phyloP scores from a whole-genome alignment of 2,113 vertebrate species.

The Orycteropus afer region DNA sequence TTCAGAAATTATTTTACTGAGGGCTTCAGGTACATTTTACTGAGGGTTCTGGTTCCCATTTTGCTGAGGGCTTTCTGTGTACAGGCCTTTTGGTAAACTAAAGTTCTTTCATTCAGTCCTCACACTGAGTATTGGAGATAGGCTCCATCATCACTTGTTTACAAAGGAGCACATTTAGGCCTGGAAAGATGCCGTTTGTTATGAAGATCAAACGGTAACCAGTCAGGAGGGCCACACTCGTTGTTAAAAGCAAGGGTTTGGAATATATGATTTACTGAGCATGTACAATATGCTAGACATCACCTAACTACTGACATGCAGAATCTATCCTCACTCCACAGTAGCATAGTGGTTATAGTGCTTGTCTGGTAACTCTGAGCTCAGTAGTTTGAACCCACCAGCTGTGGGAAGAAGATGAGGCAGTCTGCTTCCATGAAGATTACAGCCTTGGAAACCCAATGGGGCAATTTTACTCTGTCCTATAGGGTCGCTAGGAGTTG shows the following conservation, averaged over 20 bases:
- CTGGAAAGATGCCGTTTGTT: not conserved
- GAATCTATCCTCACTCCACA: fast-evolving
- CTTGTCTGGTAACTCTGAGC: not conserved
- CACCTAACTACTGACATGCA: not conserved
- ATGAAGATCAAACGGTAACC: not conserved
- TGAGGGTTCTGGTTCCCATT: not conserved
- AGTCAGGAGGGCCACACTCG: fast-evolving
- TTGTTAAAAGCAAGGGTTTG: not conserved
- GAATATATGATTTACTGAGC: not conserved
- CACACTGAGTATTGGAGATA: not conserved
- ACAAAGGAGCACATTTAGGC: not conserved
- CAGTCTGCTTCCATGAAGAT: not conserved
- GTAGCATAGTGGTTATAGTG: not conserved
- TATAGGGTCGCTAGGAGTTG: no score
- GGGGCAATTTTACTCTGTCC: not conserved
- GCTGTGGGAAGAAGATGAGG: not conserved
- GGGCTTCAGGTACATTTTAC: not conserved
- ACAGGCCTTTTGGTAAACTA: not conserved
- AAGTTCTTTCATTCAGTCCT: not conserved
- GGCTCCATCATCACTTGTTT: fast-evolving
- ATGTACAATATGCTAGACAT: fast-evolving
- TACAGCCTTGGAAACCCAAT: not conserved
- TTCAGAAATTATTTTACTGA: not conserved
- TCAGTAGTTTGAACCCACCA: not conserved
- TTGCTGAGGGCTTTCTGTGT: not conserved